Base-by-base conservation (phyloP, 2,797 vertebrate species). In the Dromococcyx pavoninus region DNA sequence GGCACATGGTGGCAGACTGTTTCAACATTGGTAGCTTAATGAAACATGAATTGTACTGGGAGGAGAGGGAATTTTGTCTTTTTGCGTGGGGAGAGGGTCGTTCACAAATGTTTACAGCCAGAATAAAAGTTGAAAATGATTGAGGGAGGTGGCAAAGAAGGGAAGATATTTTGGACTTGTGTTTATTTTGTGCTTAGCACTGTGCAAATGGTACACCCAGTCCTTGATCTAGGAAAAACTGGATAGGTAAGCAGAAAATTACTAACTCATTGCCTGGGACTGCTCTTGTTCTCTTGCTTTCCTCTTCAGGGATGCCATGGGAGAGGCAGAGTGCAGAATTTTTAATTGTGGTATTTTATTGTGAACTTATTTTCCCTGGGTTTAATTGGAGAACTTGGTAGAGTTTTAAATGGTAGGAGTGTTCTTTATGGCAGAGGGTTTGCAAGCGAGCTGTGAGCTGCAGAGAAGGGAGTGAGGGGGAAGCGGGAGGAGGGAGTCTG, bases 181-280 rank as follows among this genome's bases (percentile, higher is more conserved):
- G 75, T 88, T 92, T 94, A 66, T 60, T 81, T 77, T 94, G 86
- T 88, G 70, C 70, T 70, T 92, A 76, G 70, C 30, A 3, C 74
- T 71, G 64, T 77, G 79, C 41, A 53, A 43, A 91, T 95, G 65
- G 83, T 89, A 83, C 74, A 44, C 30, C 44, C 60, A 41, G 88
- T 78, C 86, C 91, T 91, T 58, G 54, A 74, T 83, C 51, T 37
- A 50, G 78, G 77, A 79, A 79, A 71, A 58, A 58, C 22, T 30
- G 73, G 70, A 13, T 75, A 81, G 70, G 64, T 83, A 57, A 90
- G 83, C 71, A 82, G 58, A 78, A 88, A 79, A 62, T 58, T 23
- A 46, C 61, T 74, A 57, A 53, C 53, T 91, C 17, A 4, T 46
- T 79, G 85, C 79, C n/a, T 80, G 27, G 41, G 44, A 79, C 43